Evolutionary conservation across 1,140 invertebrate species (phyloP).

Genomic region (Coenobita brevimanus): DNA sequence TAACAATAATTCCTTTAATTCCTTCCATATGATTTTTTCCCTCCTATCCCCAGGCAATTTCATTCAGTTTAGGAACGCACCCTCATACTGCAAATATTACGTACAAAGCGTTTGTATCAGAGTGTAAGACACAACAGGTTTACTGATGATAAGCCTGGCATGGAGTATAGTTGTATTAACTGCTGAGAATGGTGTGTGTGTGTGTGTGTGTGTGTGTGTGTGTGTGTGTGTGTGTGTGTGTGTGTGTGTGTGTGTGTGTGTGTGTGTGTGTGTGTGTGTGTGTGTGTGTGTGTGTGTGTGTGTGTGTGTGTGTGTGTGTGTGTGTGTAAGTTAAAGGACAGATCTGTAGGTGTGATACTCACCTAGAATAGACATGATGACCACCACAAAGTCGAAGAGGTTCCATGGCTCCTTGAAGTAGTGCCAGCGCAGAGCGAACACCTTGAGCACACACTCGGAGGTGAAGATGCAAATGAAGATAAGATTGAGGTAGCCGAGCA

Average conservation of each 20-base stretch:
- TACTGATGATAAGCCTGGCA: no score
- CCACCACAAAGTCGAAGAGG: conserved; percentile 98
- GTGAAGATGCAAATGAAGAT: conserved; percentile 99
- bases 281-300: not conserved
- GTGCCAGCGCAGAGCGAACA: conserved; percentile 96
- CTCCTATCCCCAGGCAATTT: no score
- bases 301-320: conserved; percentile 15
- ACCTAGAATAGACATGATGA: conserved; percentile 98
- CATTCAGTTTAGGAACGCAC: no score
- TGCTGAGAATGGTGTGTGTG: no score
- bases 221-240: not conserved
- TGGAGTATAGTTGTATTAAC: no score
- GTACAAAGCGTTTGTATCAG: no score
- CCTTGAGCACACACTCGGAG: conserved; percentile 97
- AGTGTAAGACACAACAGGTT: no score
- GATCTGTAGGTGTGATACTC: conserved; percentile 73
- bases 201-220: not conserved
- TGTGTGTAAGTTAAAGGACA: conserved; percentile 7
- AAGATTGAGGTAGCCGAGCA: conserved; percentile 93
- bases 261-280: conserved; percentile 16
- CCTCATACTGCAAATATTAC: no score
- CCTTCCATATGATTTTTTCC: no score
- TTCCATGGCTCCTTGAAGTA: conserved; percentile 99
- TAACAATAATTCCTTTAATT: no score
- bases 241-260: conserved; percentile 22